Evolutionary conservation across 2,113 vertebrate species (phyloP).

Genomic region (Morone saxatilis): DNA sequence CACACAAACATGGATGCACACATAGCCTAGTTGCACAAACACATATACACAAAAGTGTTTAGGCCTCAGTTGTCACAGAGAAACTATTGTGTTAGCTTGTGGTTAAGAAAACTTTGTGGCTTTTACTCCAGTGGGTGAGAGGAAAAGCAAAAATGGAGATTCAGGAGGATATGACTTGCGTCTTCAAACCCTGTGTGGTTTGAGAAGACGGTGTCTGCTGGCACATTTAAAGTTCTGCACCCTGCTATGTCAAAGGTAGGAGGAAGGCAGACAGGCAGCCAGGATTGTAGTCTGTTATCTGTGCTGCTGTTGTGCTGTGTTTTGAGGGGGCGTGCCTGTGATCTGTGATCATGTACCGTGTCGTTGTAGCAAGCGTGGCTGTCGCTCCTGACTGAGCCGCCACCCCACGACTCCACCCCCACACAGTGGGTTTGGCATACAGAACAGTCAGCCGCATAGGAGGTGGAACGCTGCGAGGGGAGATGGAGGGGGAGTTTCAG

Average conservation of each 20-base stretch:
- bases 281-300: slow-evolving; percentile 76
- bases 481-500: slow-evolving; percentile 59
- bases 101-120: slow-evolving; percentile 67
- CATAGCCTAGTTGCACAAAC: slow-evolving; percentile 12
- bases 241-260: slow-evolving; percentile 70
- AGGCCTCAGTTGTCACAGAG: slow-evolving; percentile 50
- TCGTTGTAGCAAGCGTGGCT: slow-evolving; percentile 77
- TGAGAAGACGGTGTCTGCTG: slow-evolving; percentile 61
- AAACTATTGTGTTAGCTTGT: slow-evolving; percentile 63
- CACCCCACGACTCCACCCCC: slow-evolving; percentile 73
- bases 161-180: slow-evolving; percentile 60
- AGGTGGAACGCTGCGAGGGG: slow-evolving; percentile 48
- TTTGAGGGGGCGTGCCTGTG: slow-evolving; percentile 82
- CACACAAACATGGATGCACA: slow-evolving; percentile 48
- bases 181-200: slow-evolving; percentile 70
- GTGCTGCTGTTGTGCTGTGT: slow-evolving; percentile 71
- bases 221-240: slow-evolving; percentile 68
- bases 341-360: slow-evolving; percentile 81
- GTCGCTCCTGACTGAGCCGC: slow-evolving; percentile 78
- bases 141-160: slow-evolving; percentile 54
- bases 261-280: slow-evolving; percentile 71
- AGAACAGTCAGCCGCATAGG: slow-evolving; percentile 68
- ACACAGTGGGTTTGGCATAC: slow-evolving; percentile 65
- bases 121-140: slow-evolving; percentile 61
- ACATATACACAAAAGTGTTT: slow-evolving; percentile 25